Evolutionary conservation across 2,797 vertebrate species (phyloP), one percentile per base, ranked within the genome.

Genomic region (Ambastaia sidthimunki): DNA sequence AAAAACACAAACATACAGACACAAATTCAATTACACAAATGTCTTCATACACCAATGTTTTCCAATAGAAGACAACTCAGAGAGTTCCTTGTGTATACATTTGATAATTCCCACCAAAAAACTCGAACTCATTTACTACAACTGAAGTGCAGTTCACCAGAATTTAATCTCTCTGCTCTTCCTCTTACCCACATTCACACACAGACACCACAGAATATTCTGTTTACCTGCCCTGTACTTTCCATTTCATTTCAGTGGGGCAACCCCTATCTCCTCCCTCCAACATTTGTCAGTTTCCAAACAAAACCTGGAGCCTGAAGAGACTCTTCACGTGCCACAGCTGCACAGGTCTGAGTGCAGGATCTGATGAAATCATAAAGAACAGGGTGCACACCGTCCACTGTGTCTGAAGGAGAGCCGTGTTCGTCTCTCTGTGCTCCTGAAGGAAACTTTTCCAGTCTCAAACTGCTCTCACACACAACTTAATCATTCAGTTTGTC

Each of bases 271-370:
- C 65, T 28, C 13, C 80, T 84, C 84, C 80, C 74, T 75, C 25
- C 65, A 60, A n/a, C n/a, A n/a, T n/a, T n/a, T n/a, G n/a, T n/a
- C n/a, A n/a, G n/a, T n/a, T n/a, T n/a, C n/a, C n/a, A n/a, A n/a
- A n/a, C n/a, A n/a, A n/a, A n/a, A n/a, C n/a, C n/a, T n/a, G n/a
- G n/a, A n/a, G n/a, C n/a, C n/a, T n/a, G n/a, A n/a, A n/a, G n/a
- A n/a, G n/a, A n/a, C n/a, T n/a, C n/a, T n/a, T n/a, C n/a, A n/a
- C 89, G 87, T 90, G 90, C 85, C 84, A 76, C 81, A 37, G 83
- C 92, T 89, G 91, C 90, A 83, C 90, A 90, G 91, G 90, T 59
- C 81, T 28, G 71, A 34, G 75, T 90, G 86, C 86, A 90, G 90
- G 85, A 82, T 85, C 76, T 82, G 55, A 59, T 80, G 83, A 83